A percentile compares a stretch with the other conserved stretches of the same genome.
phyloP scores from a whole-genome alignment of 2,113 vertebrate genomes.

The Strigops habroptila region DNA sequence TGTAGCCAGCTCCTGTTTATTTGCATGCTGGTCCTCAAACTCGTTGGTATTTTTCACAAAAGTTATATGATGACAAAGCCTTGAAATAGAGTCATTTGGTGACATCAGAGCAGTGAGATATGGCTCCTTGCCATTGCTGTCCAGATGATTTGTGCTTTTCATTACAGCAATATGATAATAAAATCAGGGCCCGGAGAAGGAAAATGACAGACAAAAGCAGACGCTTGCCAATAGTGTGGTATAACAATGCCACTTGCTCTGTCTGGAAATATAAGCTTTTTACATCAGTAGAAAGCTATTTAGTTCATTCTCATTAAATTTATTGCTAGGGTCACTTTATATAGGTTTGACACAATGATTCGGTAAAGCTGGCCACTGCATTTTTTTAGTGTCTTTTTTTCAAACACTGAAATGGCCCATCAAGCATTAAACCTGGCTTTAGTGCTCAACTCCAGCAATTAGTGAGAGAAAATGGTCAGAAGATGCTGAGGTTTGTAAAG shows the following conservation, averaged over 20 bases:
- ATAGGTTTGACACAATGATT: background rate
- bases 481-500: background rate
- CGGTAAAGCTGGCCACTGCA: background rate
- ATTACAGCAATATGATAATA: conserved; percentile 52
- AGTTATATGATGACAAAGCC: background rate
- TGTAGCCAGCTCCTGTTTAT: background rate
- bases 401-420: background rate
- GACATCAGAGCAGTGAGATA: conserved; percentile 17
- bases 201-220: conserved; percentile 28
- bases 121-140: conserved; percentile 14
- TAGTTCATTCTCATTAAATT: background rate
- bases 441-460: background rate
- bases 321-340: background rate
- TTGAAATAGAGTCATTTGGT: background rate
- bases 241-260: conserved; percentile 2
- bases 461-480: background rate
- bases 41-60: background rate
- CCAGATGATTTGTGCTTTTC: conserved; percentile 60
- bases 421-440: background rate
- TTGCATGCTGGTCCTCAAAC: background rate
- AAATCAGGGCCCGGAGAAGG: conserved; percentile 24
- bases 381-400: background rate
- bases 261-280: background rate
- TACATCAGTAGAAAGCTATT: conserved; percentile 6
- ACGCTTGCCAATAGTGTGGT: background rate